Conservation (phyloP, 2,797 vertebrate genomes). For the Neomorphus geoffroyi region DNA sequence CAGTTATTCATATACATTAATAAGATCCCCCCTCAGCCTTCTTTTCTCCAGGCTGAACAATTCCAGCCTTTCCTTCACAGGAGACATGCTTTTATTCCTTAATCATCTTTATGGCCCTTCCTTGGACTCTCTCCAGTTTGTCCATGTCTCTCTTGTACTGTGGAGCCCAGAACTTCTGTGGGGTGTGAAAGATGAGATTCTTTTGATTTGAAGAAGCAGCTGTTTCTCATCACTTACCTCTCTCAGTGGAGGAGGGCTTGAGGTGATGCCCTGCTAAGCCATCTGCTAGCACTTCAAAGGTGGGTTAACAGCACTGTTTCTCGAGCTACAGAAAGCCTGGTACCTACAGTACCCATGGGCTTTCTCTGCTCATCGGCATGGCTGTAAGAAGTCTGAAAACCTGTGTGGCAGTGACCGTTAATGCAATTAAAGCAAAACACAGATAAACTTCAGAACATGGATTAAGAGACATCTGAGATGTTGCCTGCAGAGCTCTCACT, state of each 20-base stretch:
- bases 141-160: too few relatives aligned
- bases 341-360: neutral
- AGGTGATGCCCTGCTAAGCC: fast-evolving
- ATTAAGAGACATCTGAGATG: neutral
- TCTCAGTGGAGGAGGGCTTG: neutral
- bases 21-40: too few relatives aligned
- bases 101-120: too few relatives aligned
- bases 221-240: neutral
- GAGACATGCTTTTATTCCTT: too few relatives aligned
- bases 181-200: neutral
- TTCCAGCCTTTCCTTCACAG: too few relatives aligned
- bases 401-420: neutral
- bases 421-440: neutral
- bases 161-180: too few relatives aligned
- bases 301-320: neutral
- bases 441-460: neutral
- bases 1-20: too few relatives aligned
- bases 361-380: neutral
- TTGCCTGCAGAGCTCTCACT: neutral
- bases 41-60: too few relatives aligned
- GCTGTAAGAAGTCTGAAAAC: neutral
- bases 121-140: too few relatives aligned
- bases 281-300: neutral
- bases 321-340: neutral
- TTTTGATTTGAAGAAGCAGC: neutral